A percentile compares a stretch with the other conserved stretches of the same genome.
These are phyloP conservation scores for Achlya flavicornis DNA, from an alignment of 2,888 invertebrate genomes.

Conservation along the genomic window DNA sequence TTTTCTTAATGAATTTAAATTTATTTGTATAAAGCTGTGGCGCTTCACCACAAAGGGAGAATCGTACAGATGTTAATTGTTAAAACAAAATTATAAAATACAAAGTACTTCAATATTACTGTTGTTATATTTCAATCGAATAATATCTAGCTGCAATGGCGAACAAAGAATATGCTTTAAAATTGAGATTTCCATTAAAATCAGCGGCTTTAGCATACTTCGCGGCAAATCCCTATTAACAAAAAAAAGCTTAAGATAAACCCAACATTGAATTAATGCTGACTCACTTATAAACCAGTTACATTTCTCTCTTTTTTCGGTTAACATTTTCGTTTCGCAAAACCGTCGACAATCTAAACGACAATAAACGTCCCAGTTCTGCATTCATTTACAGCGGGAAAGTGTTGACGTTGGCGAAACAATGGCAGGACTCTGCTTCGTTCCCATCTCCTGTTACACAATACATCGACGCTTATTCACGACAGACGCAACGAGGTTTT, in stretches of 20 bases:
- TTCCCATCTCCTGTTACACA: constrained; percentile 48
- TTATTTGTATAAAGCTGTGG: too few relatives aligned
- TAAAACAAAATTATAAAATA: too few relatives aligned
- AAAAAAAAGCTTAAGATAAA: constrained; percentile 20
- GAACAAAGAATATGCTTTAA: not conserved
- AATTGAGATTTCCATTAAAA: not conserved
- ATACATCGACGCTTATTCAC: constrained; percentile 55
- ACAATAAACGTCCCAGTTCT: constrained; percentile 58
- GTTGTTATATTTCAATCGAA: not conserved
- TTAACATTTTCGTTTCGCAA: constrained; percentile 48
- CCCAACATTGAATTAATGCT: constrained; percentile 32
- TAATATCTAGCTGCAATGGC: not conserved
- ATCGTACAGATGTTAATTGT: too few relatives aligned
- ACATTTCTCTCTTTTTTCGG: constrained; percentile 35
- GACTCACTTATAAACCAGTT: constrained; percentile 42
- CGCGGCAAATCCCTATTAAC: constrained; percentile 15
- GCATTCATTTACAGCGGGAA: constrained; percentile 61
- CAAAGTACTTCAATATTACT: too few relatives aligned
- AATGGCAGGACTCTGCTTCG: constrained; percentile 55
- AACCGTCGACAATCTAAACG: constrained; percentile 52
- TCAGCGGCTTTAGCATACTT: not conserved
- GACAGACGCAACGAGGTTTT: constrained; percentile 33
- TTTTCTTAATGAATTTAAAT: too few relatives aligned
- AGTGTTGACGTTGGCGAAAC: constrained; percentile 63
- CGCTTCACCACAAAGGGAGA: too few relatives aligned